Conservation (phyloP, 2,797 vertebrate genomes). For the Intellagama lesueurii region DNA sequence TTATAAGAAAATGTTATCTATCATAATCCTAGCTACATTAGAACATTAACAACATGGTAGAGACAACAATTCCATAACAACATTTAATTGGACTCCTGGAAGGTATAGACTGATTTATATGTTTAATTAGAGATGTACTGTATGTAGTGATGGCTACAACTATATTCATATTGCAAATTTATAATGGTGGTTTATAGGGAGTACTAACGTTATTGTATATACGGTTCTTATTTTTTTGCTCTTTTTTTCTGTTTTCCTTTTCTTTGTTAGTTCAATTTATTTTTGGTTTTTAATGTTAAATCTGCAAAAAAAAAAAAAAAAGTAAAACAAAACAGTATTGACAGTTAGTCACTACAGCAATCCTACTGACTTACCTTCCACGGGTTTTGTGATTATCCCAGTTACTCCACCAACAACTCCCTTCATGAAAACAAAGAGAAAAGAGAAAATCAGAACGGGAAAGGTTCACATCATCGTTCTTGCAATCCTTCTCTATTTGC, state of each 20-base stretch:
- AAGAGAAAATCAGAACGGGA: background rate
- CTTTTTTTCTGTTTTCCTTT: too few relatives aligned
- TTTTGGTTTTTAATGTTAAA: too few relatives aligned
- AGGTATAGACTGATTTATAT: background rate
- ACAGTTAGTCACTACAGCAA: background rate
- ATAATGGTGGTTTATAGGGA: too few relatives aligned
- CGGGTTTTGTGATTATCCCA: constrained; percentile 95
- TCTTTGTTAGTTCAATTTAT: too few relatives aligned
- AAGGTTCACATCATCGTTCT: background rate
- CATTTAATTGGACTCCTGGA: too few relatives aligned
- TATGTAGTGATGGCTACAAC: too few relatives aligned
- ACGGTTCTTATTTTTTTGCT: too few relatives aligned
- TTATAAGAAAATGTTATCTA: background rate
- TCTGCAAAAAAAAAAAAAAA: too few relatives aligned
- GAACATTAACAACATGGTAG: too few relatives aligned
- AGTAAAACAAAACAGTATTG: background rate
- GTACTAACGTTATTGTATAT: too few relatives aligned
- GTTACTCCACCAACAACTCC: constrained; percentile 94
- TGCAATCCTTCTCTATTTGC: background rate
- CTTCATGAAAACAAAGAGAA: constrained; percentile 73
- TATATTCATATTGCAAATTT: too few relatives aligned
- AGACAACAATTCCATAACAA: too few relatives aligned
- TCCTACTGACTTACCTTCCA: constrained; percentile 87
- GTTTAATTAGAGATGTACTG: background rate
- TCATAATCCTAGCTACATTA: background rate